Percentiles rank a stretch among this genome's conserved stretches.
Conservation (phyloP, 2,888 invertebrate species). For the Crematogaster levior region DNA sequence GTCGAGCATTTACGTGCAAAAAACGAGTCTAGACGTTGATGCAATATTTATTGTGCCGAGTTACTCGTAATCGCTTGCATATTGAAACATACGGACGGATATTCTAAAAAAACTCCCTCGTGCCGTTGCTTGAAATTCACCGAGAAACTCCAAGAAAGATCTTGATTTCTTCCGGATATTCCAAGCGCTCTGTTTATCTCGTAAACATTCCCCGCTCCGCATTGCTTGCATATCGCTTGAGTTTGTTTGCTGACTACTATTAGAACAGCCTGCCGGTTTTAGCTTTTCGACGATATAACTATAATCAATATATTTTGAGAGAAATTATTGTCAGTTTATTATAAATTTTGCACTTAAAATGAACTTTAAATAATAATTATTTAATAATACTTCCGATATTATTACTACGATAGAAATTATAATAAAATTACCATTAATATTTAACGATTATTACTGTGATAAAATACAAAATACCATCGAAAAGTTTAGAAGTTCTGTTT, state of each 20-base stretch:
- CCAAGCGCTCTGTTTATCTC: slow-evolving; percentile 18
- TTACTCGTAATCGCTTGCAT: not conserved
- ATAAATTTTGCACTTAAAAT: not conserved
- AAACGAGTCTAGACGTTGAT: slow-evolving; percentile 17
- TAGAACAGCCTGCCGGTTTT: not conserved
- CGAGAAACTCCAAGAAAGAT: slow-evolving; percentile 1
- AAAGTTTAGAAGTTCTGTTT: not conserved
- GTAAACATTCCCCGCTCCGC: not conserved
- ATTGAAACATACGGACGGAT: not conserved
- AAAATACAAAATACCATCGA: not conserved
- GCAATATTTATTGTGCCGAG: slow-evolving; percentile 16
- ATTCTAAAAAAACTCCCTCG: not conserved
- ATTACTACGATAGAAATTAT: not conserved
- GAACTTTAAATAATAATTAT: not conserved
- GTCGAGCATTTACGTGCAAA: slow-evolving; percentile 5
- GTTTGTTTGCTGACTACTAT: not conserved
- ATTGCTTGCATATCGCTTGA: slow-evolving; percentile 5
- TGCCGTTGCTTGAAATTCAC: not conserved
- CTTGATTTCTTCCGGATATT: slow-evolving; percentile 17
- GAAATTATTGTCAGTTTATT: not conserved
- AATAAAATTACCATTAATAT: not conserved
- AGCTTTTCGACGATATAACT: not conserved
- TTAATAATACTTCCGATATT: not conserved
- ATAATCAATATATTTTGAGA: not conserved
- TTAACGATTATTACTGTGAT: not conserved